Percentiles rank a stretch among this genome's conserved stretches.
phyloP scores from a whole-genome alignment of 64 coral and sea anemone genomes.

The Montipora efflorescens region DNA sequence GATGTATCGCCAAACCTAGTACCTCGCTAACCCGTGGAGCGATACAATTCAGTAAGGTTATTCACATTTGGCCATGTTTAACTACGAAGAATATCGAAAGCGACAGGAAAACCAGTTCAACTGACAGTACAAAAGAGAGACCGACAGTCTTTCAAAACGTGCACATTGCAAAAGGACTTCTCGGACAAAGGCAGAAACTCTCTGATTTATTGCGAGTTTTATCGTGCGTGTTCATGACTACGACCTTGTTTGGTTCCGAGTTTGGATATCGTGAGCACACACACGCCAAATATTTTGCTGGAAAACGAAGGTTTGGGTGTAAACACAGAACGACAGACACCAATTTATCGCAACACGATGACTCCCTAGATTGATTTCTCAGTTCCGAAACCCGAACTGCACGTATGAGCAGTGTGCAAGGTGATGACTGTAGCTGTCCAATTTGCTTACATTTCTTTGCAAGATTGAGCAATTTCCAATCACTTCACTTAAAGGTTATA shows the following conservation, averaged over 20 bases:
- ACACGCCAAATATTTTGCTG: neutral
- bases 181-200: neutral
- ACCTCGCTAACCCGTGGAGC: slow-evolving; percentile 5
- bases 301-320: slow-evolving; percentile 30
- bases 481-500: no score
- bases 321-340: neutral
- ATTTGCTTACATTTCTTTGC: no score
- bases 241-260: neutral
- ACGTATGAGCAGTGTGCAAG: no score
- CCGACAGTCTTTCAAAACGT: slow-evolving; percentile 29
- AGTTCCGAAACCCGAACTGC: no score
- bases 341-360: neutral
- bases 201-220: neutral
- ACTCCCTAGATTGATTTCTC: no score
- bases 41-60: neutral
- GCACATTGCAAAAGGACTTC: slow-evolving; percentile 3
- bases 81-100: neutral
- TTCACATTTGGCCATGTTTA: neutral
- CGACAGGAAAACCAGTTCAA: neutral
- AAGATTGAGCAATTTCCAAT: no score
- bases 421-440: no score
- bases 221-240: neutral
- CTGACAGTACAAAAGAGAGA: slow-evolving; percentile 17
- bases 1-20: neutral
- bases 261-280: neutral